Base-by-base conservation (phyloP, 2,888 invertebrate species). In the Ashinkailepas kermadecensis region DNA sequence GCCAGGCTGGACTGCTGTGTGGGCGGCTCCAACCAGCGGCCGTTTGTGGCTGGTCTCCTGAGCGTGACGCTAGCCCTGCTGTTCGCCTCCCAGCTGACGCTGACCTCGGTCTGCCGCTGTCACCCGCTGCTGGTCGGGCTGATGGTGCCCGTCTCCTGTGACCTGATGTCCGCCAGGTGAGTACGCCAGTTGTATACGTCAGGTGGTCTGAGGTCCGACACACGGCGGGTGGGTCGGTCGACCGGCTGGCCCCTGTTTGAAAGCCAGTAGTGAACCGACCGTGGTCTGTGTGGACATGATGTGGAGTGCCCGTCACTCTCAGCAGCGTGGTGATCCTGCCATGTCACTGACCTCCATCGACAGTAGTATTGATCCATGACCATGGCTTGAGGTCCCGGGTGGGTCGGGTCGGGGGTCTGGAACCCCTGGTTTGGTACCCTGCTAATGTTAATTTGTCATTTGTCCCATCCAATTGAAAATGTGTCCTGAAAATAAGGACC, bases 1-100 rank as follows among this genome's bases (percentile, higher is more conserved):
- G 39, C 4, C 74, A 74, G 89, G 84, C 87, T 87, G 0, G 88
- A 88, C 10, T 86, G 86, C 70, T 88, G 88, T 83, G 85, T 88
- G 25, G 88, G 88, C 15, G 86, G 87, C 82, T 84, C 85, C 84
- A 88, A 88, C 84, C 87, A 74, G 74, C 74, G 74, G 54, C 21
- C 74, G 74, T 74, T 74, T 56, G 54, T 74, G 56, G 54, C 21
- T 56, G 74, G 74, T 56, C 74, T 74, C 56, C 18, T 21, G 54
- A n/a, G 54, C 56, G 54, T 74, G 56, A 2, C 74, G 54, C 21
- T 21, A 9, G 54, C 74, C 8, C 54, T 74, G 74, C 21, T 56
- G 56, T 21, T 15, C 21, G 74, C 74, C 21, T 54, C 21, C 21
- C 11, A 54, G 54, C 74, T 74, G 21, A 74, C 74, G 54, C 18